A percentile compares a stretch with the other conserved stretches of the same genome.
Evolutionary conservation across 1,140 invertebrate species (phyloP).

Genomic region (Drosophila insularis): DNA sequence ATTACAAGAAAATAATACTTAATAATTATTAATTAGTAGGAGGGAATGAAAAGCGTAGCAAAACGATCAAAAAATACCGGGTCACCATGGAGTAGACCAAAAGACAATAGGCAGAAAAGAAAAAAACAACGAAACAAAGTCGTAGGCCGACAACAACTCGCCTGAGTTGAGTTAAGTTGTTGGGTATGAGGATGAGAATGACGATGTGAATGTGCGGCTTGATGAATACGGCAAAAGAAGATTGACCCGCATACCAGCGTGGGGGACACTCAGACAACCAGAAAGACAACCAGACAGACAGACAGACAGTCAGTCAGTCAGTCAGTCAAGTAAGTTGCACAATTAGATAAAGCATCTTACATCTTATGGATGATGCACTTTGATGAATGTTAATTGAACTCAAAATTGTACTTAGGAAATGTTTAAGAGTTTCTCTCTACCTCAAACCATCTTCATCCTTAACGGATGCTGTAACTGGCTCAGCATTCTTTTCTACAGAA

Average conservation of each 20-base stretch:
- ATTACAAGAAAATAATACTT: constrained; percentile 64
- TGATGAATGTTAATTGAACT: constrained; percentile 76
- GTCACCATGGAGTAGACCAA: constrained; percentile 50
- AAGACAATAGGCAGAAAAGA: constrained; percentile 24
- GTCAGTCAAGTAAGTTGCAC: constrained; percentile 50
- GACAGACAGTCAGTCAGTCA: constrained; percentile 40
- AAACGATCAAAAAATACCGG: constrained; percentile 73
- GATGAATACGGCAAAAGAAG: constrained; percentile 62
- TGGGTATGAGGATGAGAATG: constrained; percentile 30
- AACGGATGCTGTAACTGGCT: constrained; percentile 57
- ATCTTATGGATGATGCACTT: constrained; percentile 66
- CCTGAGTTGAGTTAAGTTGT: constrained; percentile 15
- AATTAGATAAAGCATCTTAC: constrained; percentile 68
- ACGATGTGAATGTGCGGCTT: constrained; percentile 26
- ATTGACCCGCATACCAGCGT: constrained; percentile 73
- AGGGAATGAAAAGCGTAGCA: constrained; percentile 74
- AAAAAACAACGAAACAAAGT: constrained; percentile 31
- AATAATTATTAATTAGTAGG: constrained; percentile 74
- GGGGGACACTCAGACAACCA: constrained; percentile 40
- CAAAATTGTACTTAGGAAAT: constrained; percentile 56
- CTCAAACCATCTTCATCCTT: constrained; percentile 55
- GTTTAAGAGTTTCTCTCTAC: constrained; percentile 27
- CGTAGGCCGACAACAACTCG: constrained; percentile 56
- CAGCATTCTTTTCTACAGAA: constrained; percentile 13
- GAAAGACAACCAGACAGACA: constrained; percentile 33